A percentile compares a stretch with the other conserved stretches of the same genome.
Evolutionary conservation across 2,113 vertebrate genomes (phyloP).

Genomic region (Serinus canaria): DNA sequence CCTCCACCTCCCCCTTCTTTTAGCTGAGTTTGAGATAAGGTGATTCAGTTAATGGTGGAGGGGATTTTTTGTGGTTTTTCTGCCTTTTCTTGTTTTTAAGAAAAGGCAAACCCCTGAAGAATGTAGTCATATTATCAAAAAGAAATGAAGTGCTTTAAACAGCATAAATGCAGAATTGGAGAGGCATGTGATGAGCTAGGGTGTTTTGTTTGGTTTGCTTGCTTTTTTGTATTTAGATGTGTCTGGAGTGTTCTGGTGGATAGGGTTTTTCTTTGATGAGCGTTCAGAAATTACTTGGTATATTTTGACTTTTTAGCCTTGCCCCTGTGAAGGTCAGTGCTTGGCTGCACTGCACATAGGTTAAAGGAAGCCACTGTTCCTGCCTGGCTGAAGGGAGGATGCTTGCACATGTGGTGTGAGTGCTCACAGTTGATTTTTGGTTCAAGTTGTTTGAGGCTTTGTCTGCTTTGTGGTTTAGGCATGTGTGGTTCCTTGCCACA

Average conservation of each 20-base stretch:
- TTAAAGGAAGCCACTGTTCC: not conserved
- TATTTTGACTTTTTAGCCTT: not conserved
- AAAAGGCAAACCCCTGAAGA: not conserved
- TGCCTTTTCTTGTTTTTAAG: not conserved
- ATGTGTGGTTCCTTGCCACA: not conserved
- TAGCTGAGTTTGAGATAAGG: constrained; percentile 41
- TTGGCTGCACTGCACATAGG: not conserved
- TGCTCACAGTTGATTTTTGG: not conserved
- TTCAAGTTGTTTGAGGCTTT: not conserved
- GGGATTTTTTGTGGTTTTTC: accelerated
- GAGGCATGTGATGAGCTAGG: not conserved
- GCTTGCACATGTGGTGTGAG: not conserved
- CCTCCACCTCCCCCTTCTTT: constrained; percentile 25
- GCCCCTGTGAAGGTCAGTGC: not conserved
- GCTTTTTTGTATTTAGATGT: not conserved
- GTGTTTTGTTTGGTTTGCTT: not conserved
- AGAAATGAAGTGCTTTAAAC: not conserved
- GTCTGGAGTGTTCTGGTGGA: not conserved
- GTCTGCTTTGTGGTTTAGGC: constrained; percentile 1
- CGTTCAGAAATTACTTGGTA: not conserved
- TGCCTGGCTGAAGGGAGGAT: not conserved
- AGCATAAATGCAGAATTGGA: not conserved
- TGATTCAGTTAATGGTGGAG: not conserved
- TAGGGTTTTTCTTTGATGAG: not conserved
- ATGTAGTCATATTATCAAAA: not conserved